phyloP scores from a whole-genome alignment of 2,888 invertebrate species.

The Apotomis capreana region DNA sequence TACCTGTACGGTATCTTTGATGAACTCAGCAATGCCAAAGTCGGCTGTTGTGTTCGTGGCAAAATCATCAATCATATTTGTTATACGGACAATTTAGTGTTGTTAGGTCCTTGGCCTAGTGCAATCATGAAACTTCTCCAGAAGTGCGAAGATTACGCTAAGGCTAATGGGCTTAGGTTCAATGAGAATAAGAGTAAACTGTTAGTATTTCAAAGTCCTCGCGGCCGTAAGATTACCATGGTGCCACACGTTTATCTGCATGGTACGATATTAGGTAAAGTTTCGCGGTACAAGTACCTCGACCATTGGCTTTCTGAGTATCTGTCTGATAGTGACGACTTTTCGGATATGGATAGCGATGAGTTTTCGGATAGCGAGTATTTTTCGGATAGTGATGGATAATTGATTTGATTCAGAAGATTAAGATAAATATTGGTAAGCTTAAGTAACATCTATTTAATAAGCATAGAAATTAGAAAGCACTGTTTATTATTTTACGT shows the following conservation, averaged over 20 bases:
- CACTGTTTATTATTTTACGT: too few relatives aligned
- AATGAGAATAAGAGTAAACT: constrained; percentile 19
- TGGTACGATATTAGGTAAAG: constrained; percentile 21
- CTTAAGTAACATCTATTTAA: too few relatives aligned
- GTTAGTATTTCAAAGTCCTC: constrained; percentile 28
- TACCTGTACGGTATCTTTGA: constrained; percentile 17
- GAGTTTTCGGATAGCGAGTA: constrained; percentile 12
- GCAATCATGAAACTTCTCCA: constrained; percentile 21
- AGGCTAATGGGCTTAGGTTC: constrained; percentile 16
- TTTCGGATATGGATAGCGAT: constrained; percentile 25
- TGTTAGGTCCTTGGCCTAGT: constrained; percentile 23
- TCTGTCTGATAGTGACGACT: constrained; percentile 26
- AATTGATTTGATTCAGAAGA: background rate
- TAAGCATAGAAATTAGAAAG: too few relatives aligned
- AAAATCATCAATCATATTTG: constrained; percentile 22
- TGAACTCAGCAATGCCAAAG: constrained; percentile 15
- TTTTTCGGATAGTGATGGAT: constrained; percentile 3
- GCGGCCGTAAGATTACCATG: constrained; percentile 20
- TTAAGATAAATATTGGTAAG: background rate
- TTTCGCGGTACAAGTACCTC: constrained; percentile 19
- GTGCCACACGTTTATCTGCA: constrained; percentile 19
- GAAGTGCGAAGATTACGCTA: constrained; percentile 25
- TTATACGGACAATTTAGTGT: constrained; percentile 13
- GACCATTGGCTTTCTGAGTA: constrained; percentile 22
- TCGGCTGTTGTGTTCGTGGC: constrained; percentile 22